Conservation (phyloP, 2,797 vertebrate species). For the Ficedula albicollis region DNA sequence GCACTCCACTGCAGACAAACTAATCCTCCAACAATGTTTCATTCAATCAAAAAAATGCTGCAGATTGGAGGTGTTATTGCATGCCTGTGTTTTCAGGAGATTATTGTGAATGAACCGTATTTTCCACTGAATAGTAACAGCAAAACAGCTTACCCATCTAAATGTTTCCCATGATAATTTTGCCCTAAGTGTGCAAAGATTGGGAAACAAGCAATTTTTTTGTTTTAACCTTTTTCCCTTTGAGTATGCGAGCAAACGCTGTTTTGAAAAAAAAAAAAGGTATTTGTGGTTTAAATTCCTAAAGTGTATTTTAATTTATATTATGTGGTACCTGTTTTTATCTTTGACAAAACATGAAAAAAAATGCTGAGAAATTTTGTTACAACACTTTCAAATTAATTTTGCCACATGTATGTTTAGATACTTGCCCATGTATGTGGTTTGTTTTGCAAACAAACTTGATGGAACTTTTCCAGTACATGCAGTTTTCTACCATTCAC, state of each 20-base stretch:
- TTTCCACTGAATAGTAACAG: constrained; percentile 4
- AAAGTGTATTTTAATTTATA: background rate
- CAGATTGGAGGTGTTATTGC: constrained; percentile 39
- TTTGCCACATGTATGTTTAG: background rate
- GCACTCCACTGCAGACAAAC: constrained; percentile 50
- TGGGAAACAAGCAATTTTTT: background rate
- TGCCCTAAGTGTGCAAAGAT: background rate
- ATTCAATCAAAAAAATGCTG: constrained; percentile 54
- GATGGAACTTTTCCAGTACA: background rate
- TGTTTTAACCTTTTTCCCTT: background rate
- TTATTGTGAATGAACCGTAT: constrained; percentile 24
- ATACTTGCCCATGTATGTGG: background rate
- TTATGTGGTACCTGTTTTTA: background rate
- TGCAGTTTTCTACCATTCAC: background rate
- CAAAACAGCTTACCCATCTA: background rate
- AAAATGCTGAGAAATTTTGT: background rate
- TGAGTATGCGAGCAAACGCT: background rate
- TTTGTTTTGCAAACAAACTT: background rate
- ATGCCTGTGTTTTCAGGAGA: constrained; percentile 31
- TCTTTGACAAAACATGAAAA: background rate
- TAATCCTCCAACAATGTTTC: constrained; percentile 60
- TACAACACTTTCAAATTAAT: background rate
- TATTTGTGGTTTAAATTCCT: background rate
- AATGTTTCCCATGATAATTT: constrained; percentile 21
- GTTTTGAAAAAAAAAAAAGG: background rate